Conservation (phyloP, 2,113 vertebrate genomes). For the Seriola aureovittata region DNA sequence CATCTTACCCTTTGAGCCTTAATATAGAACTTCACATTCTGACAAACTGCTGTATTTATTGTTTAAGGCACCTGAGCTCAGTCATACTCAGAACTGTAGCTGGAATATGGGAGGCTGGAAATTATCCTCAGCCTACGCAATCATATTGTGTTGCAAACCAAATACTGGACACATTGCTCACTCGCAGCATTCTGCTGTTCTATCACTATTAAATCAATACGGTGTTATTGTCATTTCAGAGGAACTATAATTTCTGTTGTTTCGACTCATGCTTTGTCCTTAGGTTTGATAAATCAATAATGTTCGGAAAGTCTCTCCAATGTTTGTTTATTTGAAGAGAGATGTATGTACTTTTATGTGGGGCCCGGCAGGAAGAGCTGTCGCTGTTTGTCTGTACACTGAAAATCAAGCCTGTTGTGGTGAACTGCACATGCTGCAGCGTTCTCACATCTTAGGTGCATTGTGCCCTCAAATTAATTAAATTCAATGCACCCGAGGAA, state of each 20-base stretch:
- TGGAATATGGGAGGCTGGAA: constrained; percentile 2
- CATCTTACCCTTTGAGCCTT: constrained; percentile 50
- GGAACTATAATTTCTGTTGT: neutral
- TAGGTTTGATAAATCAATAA: constrained; percentile 4
- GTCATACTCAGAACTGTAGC: neutral
- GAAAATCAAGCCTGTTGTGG: neutral
- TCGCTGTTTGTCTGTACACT: neutral
- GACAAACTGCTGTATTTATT: constrained; percentile 58
- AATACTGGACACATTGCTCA: constrained; percentile 24
- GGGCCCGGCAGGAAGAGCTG: neutral
- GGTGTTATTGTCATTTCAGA: neutral
- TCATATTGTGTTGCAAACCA: constrained; percentile 17
- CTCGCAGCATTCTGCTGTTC: neutral
- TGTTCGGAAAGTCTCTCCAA: neutral
- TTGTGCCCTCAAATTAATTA: constrained; percentile 15
- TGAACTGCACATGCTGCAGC: neutral
- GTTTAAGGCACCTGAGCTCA: constrained; percentile 39
- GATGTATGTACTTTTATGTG: neutral
- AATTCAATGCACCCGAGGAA: neutral
- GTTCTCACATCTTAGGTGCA: neutral
- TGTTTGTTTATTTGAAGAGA: neutral
- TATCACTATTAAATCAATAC: constrained; percentile 2
- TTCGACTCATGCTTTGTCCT: neutral
- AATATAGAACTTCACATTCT: constrained; percentile 42
- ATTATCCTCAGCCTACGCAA: neutral